Evolutionary conservation across 1,140 invertebrate species (phyloP), one percentile per base, ranked within the genome.

Genomic region (Dufourea novaeangliae): DNA sequence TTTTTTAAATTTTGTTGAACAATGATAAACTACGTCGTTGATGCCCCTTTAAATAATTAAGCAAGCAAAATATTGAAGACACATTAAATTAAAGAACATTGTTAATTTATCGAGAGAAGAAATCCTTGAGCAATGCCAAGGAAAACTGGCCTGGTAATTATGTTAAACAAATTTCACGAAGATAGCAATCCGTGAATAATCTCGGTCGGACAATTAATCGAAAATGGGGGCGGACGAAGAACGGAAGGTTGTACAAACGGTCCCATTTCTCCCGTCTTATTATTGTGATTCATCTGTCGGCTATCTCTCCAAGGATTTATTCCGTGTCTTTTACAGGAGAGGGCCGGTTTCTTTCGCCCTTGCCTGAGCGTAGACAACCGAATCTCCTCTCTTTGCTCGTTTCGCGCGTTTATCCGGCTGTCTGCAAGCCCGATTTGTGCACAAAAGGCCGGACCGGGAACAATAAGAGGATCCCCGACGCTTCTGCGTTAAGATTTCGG

Each of bases 381-480:
- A n/a, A 57, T 68, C 63, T 27, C 17, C 41, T 70, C 57, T 37
- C 79, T 62, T 56, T 66, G 41, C 72, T 67, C 17, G 32, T 71
- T 54, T 50, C 54, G 27, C 41, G n/a, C 44, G 29, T 82, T 74
- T 78, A 52, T 37, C 46, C 79, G 73, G 39, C 63, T 75, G 73
- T 82, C 79, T 59, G 66, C 34, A 17, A 67, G 73, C 61, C 57
- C 66, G 79, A 81, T 82, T 82, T 77, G 34, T 50, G 61, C 75
- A 83, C 74, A 83, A 83, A 83, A 64, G 80, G 50, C 63, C 25
- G 46, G 6, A 14, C 22, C 50, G 25, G 37, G 54, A 82, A 83
- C 81, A 83, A 83, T 83, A 82, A 83, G 62, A 54, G 68, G 64
- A 82, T 78, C 34, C 10, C 68, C 57, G 56, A 41, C 79, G 72